phyloP scores from a whole-genome alignment of 2,113 vertebrate species.

The Gambusia affinis region DNA sequence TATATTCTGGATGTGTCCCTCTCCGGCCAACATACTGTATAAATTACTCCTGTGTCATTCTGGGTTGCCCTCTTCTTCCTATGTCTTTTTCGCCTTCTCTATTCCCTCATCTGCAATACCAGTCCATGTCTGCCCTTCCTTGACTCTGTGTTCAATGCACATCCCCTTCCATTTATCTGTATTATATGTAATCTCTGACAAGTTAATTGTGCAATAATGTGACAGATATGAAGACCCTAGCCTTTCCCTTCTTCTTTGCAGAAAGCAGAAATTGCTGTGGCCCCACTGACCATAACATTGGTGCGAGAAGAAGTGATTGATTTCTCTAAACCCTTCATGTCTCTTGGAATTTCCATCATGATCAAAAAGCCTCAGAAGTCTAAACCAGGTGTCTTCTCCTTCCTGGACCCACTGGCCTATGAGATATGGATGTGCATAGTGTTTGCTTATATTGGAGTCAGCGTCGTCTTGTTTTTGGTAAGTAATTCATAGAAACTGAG shows the following conservation, averaged over 20 bases:
- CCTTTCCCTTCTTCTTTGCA: conserved; percentile 57
- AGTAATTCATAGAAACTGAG: conserved; percentile 41
- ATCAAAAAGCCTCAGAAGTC: conserved; percentile 99
- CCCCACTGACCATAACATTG: conserved; percentile 97
- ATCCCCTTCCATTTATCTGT: conserved; percentile 3
- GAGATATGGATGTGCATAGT: conserved; percentile 99
- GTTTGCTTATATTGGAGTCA: conserved; percentile 99
- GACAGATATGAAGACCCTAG: conserved; percentile 3
- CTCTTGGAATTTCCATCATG: conserved; percentile 99
- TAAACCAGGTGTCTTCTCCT: conserved; percentile 98
- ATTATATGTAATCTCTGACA: background rate
- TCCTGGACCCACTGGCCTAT: conserved; percentile 97
- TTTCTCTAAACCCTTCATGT: conserved; percentile 99
- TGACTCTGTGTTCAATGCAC: background rate
- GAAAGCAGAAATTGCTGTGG: conserved; percentile 99
- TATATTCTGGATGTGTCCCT: conserved; percentile 49
- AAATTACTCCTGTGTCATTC: conserved; percentile 50
- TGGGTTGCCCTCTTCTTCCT: conserved; percentile 11
- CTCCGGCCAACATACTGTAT: conserved; percentile 41
- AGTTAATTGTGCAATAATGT: background rate
- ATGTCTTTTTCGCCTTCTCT: conserved; percentile 18
- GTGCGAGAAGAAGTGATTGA: conserved; percentile 99
- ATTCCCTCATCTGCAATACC: conserved; percentile 1
- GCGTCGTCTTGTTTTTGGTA: conserved; percentile 98
- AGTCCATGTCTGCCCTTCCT: conserved; percentile 1